Base-by-base conservation (phyloP, 2,797 vertebrate genomes). In the Semotilus atromaculatus region DNA sequence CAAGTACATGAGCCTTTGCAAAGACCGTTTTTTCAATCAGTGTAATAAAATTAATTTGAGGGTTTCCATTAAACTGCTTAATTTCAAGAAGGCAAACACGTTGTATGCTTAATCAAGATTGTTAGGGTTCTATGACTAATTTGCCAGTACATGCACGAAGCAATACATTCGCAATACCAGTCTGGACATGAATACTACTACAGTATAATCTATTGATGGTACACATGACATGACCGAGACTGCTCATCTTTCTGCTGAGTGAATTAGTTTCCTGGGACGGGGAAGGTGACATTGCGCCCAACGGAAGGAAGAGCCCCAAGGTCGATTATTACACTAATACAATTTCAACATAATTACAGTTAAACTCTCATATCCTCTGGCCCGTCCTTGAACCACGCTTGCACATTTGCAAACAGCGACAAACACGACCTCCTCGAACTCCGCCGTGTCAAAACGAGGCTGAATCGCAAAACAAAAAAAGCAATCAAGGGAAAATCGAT, bases 301-400 rank as follows among this genome's bases (percentile, higher is more conserved):
- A 67, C 62, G 13, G 53, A 77, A 80, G 76, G 83, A 81, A 70
- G 31, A 26, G 18, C 36, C 70, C 60, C 80, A 86, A 88, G 88
- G 85, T 85, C 60, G 29, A 88, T 89, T 88, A 86, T 86, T 83
- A 77, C 70, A 72, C 85, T 86, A 87, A 88, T 85, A 79, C 77
- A 78, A 82, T 89, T 89, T 81, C 72, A 40, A 74, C 13, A 18
- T 71, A 82, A 85, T 82, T 88, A 75, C 51, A 68, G 70, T 81
- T 83, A 81, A 88, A 86, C 26, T 66, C 62, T 40, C 16, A 34
- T 11, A 48, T 80, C 67, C 76, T 60, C 18, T 78, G 26, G 77
- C 62, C 73, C 7, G 79, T 87, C 87, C 83, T 86, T 81, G 78
- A 88, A 84, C 81, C 62, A 43, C 1, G 4, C 31, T 36, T 77